Evolutionary conservation across 2,797 vertebrate species (phyloP), one percentile per base, ranked within the genome.

Genomic region (Esox masquinongy): DNA sequence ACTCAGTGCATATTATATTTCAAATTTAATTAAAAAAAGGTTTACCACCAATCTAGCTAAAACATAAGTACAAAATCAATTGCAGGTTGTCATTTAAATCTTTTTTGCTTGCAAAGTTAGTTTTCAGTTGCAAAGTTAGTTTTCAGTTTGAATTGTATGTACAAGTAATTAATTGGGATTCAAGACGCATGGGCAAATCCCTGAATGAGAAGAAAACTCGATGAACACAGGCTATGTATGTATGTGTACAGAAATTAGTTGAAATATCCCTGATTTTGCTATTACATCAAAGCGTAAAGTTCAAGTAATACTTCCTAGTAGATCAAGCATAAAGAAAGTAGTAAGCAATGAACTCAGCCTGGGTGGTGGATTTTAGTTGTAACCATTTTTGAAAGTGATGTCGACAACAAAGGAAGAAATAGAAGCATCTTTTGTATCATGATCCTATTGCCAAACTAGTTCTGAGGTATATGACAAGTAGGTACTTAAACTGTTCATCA

Each of bases 391-490:
- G 74, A 84, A 93, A 92, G 93, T 91, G 95, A 87, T 85, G 92
- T 91, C 88, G 87, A 91, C 82, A 83, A 90, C 92, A 89, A 88
- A 88, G 74, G 73, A 88, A 82, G 79, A 88, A 88, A 89, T 89
- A 90, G 91, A 90, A 92, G 92, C 92, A 91, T 89, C 90, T 93
- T 47, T 93, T 89, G 89, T 90, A 90, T 95, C 92, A 88, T 92
- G 90, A 93, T 95, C 94, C 95, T 97, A 97, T 96, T 99, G 97
- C 96, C 96, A 96, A 96, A 94, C 95, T 96, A 96, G 93, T 95
- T 96, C 95, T 99, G 98, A 99, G 98, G 98, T 99, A 99, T 97
- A 96, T 96, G 95, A 95, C 94, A 95, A 95, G 92, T 96, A 97
- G 95, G 94, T 94, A 95, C 22, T 24, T 29, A 29, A 64, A 31